A percentile compares a stretch with the other conserved stretches of the same genome.
Evolutionary conservation across 1,140 invertebrate species (phyloP).

Genomic region (Penaeus vannamei): DNA sequence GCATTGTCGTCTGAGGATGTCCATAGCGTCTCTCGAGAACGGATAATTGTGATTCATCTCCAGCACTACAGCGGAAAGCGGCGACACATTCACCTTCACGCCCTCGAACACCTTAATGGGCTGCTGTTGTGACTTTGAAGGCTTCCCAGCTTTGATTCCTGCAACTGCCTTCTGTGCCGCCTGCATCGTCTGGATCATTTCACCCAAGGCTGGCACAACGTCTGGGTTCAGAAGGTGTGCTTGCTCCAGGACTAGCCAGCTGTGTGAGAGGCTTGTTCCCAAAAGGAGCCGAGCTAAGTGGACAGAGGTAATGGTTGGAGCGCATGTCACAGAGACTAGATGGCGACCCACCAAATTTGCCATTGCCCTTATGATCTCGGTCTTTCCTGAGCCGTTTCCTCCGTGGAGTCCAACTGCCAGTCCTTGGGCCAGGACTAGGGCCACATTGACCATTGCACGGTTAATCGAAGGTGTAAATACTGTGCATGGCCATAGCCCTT

Average conservation of each 20-base stretch:
- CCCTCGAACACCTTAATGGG: constrained; percentile 50
- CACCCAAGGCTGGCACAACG: constrained; percentile 46
- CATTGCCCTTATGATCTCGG: constrained; percentile 41
- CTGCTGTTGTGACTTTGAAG: constrained; percentile 26
- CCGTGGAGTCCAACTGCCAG: constrained; percentile 50
- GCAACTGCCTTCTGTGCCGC: constrained; percentile 16
- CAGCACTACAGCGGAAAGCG: constrained; percentile 48
- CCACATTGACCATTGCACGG: constrained; percentile 32
- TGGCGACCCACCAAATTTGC: constrained; percentile 57
- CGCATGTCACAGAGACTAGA: constrained; percentile 49
- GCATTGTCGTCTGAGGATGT: constrained; percentile 43
- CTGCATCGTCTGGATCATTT: constrained; percentile 54
- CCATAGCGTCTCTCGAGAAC: constrained; percentile 27
- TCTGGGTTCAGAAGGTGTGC: constrained; percentile 40
- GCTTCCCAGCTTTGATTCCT: constrained; percentile 5
- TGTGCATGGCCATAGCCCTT: constrained; percentile 49
- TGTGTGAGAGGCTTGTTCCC: constrained; percentile 48
- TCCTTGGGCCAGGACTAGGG: constrained; percentile 40
- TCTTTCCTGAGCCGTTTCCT: constrained; percentile 47
- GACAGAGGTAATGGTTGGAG: constrained; percentile 25
- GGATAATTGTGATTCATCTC: constrained; percentile 47
- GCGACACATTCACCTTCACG: constrained; percentile 24
- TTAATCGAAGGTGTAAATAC: constrained; percentile 44
- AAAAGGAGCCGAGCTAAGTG: constrained; percentile 41
- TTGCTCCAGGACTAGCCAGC: constrained; percentile 53